Base-by-base conservation (phyloP, 2,888 invertebrate species). In the Agrotis puta region DNA sequence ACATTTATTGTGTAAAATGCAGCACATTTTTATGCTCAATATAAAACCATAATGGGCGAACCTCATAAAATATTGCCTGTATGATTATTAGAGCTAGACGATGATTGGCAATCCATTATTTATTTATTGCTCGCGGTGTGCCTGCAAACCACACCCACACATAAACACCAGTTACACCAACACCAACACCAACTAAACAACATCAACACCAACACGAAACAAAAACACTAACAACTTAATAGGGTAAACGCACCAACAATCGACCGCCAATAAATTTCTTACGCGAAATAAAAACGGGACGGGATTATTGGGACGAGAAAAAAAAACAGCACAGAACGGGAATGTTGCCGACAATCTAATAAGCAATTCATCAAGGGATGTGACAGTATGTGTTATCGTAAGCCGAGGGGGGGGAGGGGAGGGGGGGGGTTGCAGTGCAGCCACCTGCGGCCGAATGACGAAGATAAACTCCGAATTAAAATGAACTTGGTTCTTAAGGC, bases 321-420 rank as follows among this genome's bases (percentile, higher is more conserved):
- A 91, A n/a, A 89, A 91, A 91, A 89, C 85, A 91, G 89, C 85
- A 87, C 89, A 90, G 90, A 91, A 91, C 88, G 88, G 77, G 85
- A 86, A 87, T 88, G 87, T 70, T 88, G 88, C 88, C 88, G 92
- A 92, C 93, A 92, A 93, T 92, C 92, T 94, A 94, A 94, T 94
- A 93, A 93, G 93, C 93, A 92, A 94, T 94, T 95, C 94, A 95
- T 95, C 94, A 95, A 88, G 88, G 79, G 89, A 91, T 92, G 93
- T 94, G 94, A 94, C 94, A 93, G 93, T 92, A 86, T 90, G 89
- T 93, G 93, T 93, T 94, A 92, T 92, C 92, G 90, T 87, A 77
- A 67, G 79, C 83, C 85, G 88, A 81, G 79, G 82, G 82, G 71
- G 48, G 75, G 75, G 63, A 45, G 56, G 74, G 68, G 66, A 73